Conservation (phyloP, 2,888 invertebrate species). For the Meloe dianella region DNA sequence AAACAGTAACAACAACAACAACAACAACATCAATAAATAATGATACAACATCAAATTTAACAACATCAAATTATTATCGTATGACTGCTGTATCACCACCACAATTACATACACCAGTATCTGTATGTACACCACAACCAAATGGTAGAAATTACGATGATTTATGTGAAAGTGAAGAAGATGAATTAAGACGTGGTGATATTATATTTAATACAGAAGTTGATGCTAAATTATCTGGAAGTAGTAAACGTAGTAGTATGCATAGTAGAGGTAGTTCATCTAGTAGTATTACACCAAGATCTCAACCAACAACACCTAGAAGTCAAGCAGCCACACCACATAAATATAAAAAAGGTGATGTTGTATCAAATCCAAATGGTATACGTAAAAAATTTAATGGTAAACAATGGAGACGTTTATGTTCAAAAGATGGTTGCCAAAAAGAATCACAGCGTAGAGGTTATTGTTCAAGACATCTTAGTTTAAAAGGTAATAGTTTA, state of each 20-base stretch:
- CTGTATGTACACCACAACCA: slow-evolving; percentile 62
- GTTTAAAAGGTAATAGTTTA: slow-evolving; percentile 76
- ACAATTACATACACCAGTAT: slow-evolving; percentile 60
- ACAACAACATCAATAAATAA: slow-evolving; percentile 29
- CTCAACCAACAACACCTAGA: slow-evolving; percentile 90
- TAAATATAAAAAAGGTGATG: slow-evolving; percentile 97
- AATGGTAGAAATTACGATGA: slow-evolving; percentile 73
- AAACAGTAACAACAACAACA: slow-evolving; percentile 28
- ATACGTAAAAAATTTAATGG: slow-evolving; percentile 99
- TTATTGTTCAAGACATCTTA: slow-evolving; percentile 95
- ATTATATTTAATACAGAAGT: slow-evolving; percentile 84
- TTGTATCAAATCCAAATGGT: slow-evolving; percentile 91
- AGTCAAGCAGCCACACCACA: slow-evolving; percentile 89
- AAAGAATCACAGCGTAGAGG: slow-evolving; percentile 98
- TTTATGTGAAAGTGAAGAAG: slow-evolving; percentile 88
- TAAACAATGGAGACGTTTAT: slow-evolving; percentile 97
- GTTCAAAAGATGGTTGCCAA: slow-evolving; percentile 93
- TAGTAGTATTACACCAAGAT: slow-evolving; percentile 86
- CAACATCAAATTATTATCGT: slow-evolving; percentile 40
- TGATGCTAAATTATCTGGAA: slow-evolving; percentile 72
- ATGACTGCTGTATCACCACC: slow-evolving; percentile 63
- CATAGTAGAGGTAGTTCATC: slow-evolving; percentile 92
- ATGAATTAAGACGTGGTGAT: slow-evolving; percentile 85
- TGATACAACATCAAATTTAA: slow-evolving; percentile 22
- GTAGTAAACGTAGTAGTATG: slow-evolving; percentile 86